Percentiles rank a stretch among this genome's conserved stretches.
Conservation (phyloP, 2,797 vertebrate species). For the Fundulus diaphanus region DNA sequence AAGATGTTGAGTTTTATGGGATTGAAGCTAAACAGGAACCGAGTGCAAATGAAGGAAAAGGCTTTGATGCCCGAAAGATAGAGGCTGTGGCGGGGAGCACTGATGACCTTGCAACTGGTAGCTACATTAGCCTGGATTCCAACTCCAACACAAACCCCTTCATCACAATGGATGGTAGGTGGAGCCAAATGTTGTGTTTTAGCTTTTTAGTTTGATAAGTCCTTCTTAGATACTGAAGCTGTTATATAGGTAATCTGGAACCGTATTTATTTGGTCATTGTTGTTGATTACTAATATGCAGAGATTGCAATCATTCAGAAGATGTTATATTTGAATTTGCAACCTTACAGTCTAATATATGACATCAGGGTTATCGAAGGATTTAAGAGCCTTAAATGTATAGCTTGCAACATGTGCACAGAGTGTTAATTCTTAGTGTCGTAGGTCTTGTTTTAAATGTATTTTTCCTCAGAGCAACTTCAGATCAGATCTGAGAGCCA, state of each 20-base stretch:
- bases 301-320: no score
- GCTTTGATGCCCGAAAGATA: constrained; percentile 31
- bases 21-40: constrained; percentile 10
- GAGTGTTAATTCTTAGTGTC: background rate
- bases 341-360: background rate
- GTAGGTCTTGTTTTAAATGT: background rate
- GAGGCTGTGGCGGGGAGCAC: constrained; percentile 2
- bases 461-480: background rate
- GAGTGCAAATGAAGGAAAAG: constrained; percentile 9
- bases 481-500: background rate
- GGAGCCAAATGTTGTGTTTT: constrained; percentile 1
- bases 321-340: background rate
- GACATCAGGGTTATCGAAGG: background rate
- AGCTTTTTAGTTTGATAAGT: background rate
- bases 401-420: background rate
- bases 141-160: constrained; percentile 57
- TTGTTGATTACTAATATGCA: no score
- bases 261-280: no score
- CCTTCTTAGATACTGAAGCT: background rate
- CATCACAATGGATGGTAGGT: constrained; percentile 80
- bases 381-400: background rate
- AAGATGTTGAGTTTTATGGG: constrained; percentile 14
- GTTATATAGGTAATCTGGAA: background rate
- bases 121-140: constrained; percentile 30
- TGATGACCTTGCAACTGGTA: constrained; percentile 35